Percentiles rank a stretch among this genome's conserved stretches.
Conservation (phyloP, 2,797 vertebrate genomes). For the Tenualosa thibaudeaui region DNA sequence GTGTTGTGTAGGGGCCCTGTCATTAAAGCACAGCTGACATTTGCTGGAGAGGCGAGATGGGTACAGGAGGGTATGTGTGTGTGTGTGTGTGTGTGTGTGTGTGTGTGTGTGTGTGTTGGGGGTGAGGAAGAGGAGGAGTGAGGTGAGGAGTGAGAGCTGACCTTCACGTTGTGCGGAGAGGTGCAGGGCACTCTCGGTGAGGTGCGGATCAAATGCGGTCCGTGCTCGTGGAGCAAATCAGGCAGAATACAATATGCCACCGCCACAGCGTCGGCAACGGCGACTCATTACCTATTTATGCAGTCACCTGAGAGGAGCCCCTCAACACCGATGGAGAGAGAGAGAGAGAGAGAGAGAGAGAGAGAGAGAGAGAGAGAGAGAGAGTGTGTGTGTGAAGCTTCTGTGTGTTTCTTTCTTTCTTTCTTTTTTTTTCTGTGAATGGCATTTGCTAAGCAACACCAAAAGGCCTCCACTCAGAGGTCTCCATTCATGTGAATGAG, state of each 20-base stretch:
- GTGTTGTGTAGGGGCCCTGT: neutral
- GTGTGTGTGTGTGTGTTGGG: no score
- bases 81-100: neutral
- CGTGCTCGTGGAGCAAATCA: neutral
- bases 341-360: neutral
- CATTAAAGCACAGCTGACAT: slow-evolving; percentile 13
- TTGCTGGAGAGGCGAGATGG: neutral
- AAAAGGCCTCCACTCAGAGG: neutral
- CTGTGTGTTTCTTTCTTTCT: slow-evolving; percentile 36
- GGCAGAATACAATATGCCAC: slow-evolving; percentile 15
- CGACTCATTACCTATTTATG: slow-evolving; percentile 5
- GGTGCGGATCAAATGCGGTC: neutral
- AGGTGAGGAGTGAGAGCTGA: neutral
- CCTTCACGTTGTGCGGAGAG: neutral
- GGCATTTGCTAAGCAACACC: neutral
- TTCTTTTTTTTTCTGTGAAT: neutral
- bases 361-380: neutral
- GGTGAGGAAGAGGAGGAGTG: neutral
- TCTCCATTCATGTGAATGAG: neutral
- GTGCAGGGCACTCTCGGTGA: neutral
- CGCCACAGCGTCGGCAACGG: neutral
- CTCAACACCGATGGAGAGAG: neutral
- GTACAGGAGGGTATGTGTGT: neutral
- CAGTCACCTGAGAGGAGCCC: neutral
- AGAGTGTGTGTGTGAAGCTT: slow-evolving; percentile 24